Evolutionary conservation across 2,888 invertebrate genomes (phyloP).

Genomic region (Nemoura dubitans): DNA sequence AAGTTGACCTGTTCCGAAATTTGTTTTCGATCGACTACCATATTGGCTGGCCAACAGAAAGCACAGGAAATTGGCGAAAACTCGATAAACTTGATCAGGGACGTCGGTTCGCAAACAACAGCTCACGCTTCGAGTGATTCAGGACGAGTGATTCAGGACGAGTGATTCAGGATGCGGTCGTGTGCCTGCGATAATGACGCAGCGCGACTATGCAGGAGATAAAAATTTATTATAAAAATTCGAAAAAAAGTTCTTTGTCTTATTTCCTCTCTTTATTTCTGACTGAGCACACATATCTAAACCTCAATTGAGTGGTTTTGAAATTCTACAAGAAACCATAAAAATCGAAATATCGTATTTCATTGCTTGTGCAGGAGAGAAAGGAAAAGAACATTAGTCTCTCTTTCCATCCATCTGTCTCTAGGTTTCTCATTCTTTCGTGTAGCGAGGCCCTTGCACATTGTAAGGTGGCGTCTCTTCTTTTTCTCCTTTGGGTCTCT

Average conservation of each 20-base stretch:
- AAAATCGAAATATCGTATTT: constrained; percentile 12
- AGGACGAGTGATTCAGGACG: too few relatives aligned
- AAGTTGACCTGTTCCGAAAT: not conserved
- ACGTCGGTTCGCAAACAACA: not conserved
- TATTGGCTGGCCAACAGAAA: not conserved
- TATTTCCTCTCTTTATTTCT: not conserved
- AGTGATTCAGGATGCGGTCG: too few relatives aligned
- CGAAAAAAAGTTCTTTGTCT: not conserved
- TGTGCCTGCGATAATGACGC: too few relatives aligned
- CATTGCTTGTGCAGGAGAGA: not conserved
- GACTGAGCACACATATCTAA: not conserved
- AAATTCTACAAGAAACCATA: constrained; percentile 12
- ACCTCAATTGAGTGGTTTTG: constrained; percentile 12
- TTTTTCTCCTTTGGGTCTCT: not conserved
- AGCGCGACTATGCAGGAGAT: not conserved
- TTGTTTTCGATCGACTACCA: not conserved
- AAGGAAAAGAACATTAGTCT: constrained; percentile 12
- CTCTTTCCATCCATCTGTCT: constrained; percentile 12
- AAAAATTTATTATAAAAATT: not conserved
- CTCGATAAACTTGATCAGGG: not conserved
- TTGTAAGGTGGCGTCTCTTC: not conserved
- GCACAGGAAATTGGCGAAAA: not conserved
- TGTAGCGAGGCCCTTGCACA: not conserved
- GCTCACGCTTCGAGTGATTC: not conserved
- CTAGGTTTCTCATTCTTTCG: not conserved